Percentiles rank a stretch among this genome's conserved stretches.
Evolutionary conservation across 1,140 invertebrate genomes (phyloP).

Genomic region (Formica exsecta): DNA sequence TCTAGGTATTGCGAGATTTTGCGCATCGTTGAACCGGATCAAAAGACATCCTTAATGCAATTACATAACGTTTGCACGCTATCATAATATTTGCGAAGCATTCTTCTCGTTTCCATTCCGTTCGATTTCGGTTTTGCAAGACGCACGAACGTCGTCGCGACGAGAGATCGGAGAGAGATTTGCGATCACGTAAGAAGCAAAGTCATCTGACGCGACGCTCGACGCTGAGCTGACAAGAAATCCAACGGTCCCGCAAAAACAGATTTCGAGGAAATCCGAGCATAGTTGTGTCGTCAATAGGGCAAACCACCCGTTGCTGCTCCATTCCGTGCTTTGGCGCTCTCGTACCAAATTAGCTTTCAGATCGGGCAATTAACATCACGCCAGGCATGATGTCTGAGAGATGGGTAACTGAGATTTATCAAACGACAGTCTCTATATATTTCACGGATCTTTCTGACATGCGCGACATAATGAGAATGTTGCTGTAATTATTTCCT

Average conservation of each 20-base stretch:
- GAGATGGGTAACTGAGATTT: constrained; percentile 38
- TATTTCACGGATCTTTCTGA: constrained; percentile 38
- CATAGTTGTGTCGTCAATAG: constrained; percentile 46
- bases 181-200: constrained; percentile 33
- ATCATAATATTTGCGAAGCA: constrained; percentile 59
- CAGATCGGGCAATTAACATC: constrained; percentile 57
- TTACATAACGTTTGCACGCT: constrained; percentile 49
- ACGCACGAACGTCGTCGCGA: background rate
- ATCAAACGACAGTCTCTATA: constrained; percentile 38
- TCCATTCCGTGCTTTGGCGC: constrained; percentile 34
- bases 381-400: constrained; percentile 51
- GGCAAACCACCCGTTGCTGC: constrained; percentile 53
- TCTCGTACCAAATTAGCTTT: constrained; percentile 61
- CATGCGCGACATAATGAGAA: background rate
- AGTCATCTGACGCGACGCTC: constrained; percentile 18
- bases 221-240: constrained; percentile 34
- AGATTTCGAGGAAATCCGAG: constrained; percentile 48
- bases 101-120: constrained; percentile 18
- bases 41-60: constrained; percentile 54
- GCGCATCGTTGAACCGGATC: constrained; percentile 45
- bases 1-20: constrained; percentile 14
- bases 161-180: background rate
- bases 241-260: constrained; percentile 20
- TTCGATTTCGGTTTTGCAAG: constrained; percentile 36
- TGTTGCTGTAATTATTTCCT: constrained; percentile 29